Conservation (phyloP, 2,888 invertebrate genomes). For the Sylvicola cinctus region DNA sequence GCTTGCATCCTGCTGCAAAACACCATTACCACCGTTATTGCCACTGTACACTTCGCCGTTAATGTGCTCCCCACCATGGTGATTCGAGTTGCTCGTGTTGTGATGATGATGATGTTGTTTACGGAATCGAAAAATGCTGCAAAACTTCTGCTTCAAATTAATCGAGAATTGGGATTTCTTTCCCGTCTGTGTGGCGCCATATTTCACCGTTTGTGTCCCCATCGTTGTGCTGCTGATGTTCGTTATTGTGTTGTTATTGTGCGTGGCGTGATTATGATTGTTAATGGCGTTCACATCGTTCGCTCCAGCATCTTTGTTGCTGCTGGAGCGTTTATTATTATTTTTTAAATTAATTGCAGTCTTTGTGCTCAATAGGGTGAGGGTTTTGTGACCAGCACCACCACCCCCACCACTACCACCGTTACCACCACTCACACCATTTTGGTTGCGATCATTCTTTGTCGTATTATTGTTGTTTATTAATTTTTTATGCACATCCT, state of each 20-base stretch:
- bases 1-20: too few relatives aligned
- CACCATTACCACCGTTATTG: too few relatives aligned
- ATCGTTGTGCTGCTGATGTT: not conserved
- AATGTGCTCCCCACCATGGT: slow-evolving; percentile 6
- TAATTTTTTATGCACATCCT: slow-evolving; percentile 1
- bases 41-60: too few relatives aligned
- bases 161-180: slow-evolving; percentile 52
- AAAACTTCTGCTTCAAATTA: slow-evolving; percentile 59
- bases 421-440: slow-evolving; percentile 9
- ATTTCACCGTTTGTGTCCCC: not conserved
- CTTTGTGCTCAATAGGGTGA: not conserved
- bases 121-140: slow-evolving; percentile 61
- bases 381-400: not conserved
- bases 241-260: slow-evolving; percentile 7
- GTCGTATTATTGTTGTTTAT: slow-evolving; percentile 3
- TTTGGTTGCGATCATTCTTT: slow-evolving; percentile 5
- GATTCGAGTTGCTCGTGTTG: slow-evolving; percentile 13
- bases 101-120: slow-evolving; percentile 18
- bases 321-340: slow-evolving; percentile 36
- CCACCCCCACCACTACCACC: not conserved
- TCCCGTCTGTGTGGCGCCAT: slow-evolving; percentile 17
- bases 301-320: slow-evolving; percentile 17
- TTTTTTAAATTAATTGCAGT: slow-evolving; percentile 31
- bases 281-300: slow-evolving; percentile 2
- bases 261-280: slow-evolving; percentile 3